Evolutionary conservation across 2,888 invertebrate species (phyloP).

Genomic region (Drosophila seclusa): DNA sequence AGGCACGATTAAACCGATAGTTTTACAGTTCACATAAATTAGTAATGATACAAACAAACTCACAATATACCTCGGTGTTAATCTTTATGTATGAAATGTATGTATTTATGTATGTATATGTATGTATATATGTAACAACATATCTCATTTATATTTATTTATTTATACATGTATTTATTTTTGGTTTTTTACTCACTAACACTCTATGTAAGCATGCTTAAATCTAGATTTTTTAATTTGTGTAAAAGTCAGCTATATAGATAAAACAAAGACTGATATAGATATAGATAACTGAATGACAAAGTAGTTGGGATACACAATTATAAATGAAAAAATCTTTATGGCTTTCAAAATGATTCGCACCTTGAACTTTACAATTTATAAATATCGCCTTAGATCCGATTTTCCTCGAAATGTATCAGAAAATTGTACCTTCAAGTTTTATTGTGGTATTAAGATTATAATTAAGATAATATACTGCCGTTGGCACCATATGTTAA

Average conservation of each 20-base stretch:
- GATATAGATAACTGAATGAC: no score
- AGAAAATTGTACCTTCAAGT: neutral
- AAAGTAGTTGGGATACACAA: no score
- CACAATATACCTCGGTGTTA: neutral
- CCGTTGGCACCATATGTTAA: neutral
- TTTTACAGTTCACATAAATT: slow-evolving; percentile 44
- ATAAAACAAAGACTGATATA: no score
- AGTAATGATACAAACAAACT: slow-evolving; percentile 6
- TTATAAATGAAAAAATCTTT: neutral
- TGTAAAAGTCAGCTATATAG: no score
- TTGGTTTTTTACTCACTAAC: neutral
- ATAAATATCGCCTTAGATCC: neutral
- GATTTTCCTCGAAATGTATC: neutral
- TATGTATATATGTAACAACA: neutral
- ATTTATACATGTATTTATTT: neutral
- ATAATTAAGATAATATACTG: no score
- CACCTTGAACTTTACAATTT: neutral
- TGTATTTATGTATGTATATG: neutral
- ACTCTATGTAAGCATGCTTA: neutral
- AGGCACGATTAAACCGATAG: slow-evolving; percentile 28
- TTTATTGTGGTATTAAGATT: neutral
- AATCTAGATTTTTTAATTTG: neutral
- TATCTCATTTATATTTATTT: neutral
- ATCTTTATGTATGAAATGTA: neutral
- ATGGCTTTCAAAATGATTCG: neutral